Evolutionary conservation across 2,888 invertebrate genomes (phyloP), one percentile per base, ranked within the genome.

Genomic region (Lamellibrachia satsuma): DNA sequence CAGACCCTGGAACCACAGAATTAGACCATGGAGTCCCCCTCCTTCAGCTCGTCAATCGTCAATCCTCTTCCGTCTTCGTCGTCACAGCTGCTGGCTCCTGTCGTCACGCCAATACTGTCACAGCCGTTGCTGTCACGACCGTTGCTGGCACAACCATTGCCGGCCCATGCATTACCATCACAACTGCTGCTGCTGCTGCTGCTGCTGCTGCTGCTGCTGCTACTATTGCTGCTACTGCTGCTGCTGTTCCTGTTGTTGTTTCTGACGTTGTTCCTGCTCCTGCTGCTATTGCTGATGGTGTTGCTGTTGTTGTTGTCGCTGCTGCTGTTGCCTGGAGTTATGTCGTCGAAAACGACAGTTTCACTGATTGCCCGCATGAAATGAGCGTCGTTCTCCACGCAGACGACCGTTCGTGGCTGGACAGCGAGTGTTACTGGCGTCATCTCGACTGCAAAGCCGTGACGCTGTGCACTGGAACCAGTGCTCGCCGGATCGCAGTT

Each of bases 111-210:
- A 39, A 90, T 90, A 57, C 55, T 90, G 51, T n/a, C 52, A 55
- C 92, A 52, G 8, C 55, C 52, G 52, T n/a, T 52, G n/a, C 55
- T 92, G n/a, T 55, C 39, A 39, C 39, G 39, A 39, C 39, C 39
- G 39, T 39, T 39, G 39, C 39, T 39, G 39, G 39, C 39, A 39
- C 39, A 39, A 39, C 39, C 39, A 39, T 39, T 39, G 39, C 39
- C 39, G 39, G 39, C 39, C 39, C 39, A 39, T 39, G 39, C 55
- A 90, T 39, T 93, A 95, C 94, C 94, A 94, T 94, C 92, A 90
- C 90, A n/a, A 90, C 90, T 1, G 52, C 90, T n/a, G 27, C 55
- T 90, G 52, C 22, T 92, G 92, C 55, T 52, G n/a, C 8, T 39
- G 52, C 3, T 27, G 52, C 55, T 8, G 52, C 55, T 52, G n/a